Evolutionary conservation across 2,113 vertebrate genomes (phyloP), one percentile per base, ranked within the genome.

Genomic region (Clarias batrachus): DNA sequence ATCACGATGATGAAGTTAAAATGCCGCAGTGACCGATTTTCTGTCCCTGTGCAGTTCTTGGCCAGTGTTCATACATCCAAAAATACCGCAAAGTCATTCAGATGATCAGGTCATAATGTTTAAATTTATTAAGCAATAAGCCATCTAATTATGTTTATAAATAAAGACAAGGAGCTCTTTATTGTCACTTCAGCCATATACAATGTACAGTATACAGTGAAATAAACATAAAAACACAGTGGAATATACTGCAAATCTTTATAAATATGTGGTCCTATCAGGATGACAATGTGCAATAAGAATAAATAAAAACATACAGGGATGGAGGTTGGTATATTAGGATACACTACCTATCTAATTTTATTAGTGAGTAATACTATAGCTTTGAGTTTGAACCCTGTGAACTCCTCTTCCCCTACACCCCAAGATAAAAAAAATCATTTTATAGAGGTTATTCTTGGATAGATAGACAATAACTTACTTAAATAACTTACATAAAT

Each of bases 11-110:
- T 88, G 66, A 41, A 83, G 74, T 77, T 66, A 82, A 63, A 14
- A 71, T 85, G 77, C 87, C 86, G 89, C 89, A 90, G 81, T 88
- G 88, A 85, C 78, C 82, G 77, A 60, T 83, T 82, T 37, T 57
- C 81, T 79, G 86, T 63, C 63, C 52, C 77, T 66, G 80, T 85
- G 87, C 87, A 74, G 68, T 82, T 80, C 81, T 73, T 82, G 84
- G 84, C 54, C 57, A 84, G 56, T 86, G 85, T 77, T 77, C 80
- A 79, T 76, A 78, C 68, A 60, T 65, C 71, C 81, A 81, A 88
- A 88, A 65, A 78, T 74, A 83, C 89, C 52, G 85, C 88, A 90
- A 88, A 88, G 83, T 88, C 85, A 83, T 89, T 74, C 77, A 71
- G n/a, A 59, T 62, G 10, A 76, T 87, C 60, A 56, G 81, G 81